Evolutionary conservation across 2,113 vertebrate genomes (phyloP), one percentile per base, ranked within the genome.

Genomic region (Oxyura jamaicensis): DNA sequence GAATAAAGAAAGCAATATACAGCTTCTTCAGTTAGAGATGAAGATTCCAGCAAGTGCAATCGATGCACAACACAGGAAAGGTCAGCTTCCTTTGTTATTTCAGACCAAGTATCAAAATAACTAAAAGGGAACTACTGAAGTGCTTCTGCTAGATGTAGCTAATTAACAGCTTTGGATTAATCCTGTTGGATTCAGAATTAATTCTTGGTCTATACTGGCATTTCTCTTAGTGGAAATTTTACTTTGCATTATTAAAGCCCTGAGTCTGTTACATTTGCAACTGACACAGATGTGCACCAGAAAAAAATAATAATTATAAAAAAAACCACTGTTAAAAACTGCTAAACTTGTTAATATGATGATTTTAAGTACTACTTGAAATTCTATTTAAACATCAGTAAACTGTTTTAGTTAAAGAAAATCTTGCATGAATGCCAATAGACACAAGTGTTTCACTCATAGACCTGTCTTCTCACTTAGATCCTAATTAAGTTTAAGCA

Each of bases 201-300:
- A 93, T 93, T 95, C 80, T 71, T 6, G 21, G 35, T 39, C 69
- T 82, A 76, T 83, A 65, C 10, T 60, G 83, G 76, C 77, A 90
- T 94, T 90, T 93, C 62, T 89, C 76, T 96, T 67, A 50, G 71
- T 74, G 21, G n/a, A 85, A 96, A 92, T 90, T 81, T 76, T 90
- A 66, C 95, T 94, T 96, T 92, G 60, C 60, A 84, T 96, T 68
- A 86, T 94, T 92, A 94, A 93, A 94, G 56, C 76, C 56, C 58
- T 23, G n/a, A 86, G 75, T 71, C 63, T 91, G 83, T 77, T 93
- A 76, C 67, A 83, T 86, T 65, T 89, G 42, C 52, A 95, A 93
- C 41, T 33, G 76, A 86, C 83, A 95, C 21, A 91, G 67, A 88
- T 73, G 74, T n/a, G 31, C 84, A 76, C 17, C 10, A 71, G 66